Evolutionary conservation across 2,113 vertebrate species (phyloP).

Genomic region (Hippoglossus stenolepis): DNA sequence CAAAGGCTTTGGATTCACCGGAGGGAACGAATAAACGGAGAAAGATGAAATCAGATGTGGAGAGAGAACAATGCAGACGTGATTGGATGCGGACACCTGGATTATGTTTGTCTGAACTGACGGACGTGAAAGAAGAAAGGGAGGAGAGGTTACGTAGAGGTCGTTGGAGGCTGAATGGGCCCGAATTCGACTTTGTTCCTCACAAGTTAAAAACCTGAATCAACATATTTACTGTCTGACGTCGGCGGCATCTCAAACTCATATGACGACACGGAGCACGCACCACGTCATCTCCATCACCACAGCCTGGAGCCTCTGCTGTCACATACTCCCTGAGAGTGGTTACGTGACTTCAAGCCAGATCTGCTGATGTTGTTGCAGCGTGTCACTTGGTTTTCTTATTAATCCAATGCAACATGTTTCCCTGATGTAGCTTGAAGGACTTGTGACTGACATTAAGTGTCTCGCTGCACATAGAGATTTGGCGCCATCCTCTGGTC

Average conservation of each 20-base stretch:
- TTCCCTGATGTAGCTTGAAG: not conserved
- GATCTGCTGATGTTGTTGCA: constrained; percentile 19
- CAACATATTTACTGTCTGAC: not conserved
- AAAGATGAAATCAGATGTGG: not conserved
- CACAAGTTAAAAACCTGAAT: constrained; percentile 29
- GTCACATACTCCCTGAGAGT: constrained; percentile 21
- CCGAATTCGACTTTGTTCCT: not conserved
- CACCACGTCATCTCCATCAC: not conserved
- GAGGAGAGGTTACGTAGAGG: not conserved
- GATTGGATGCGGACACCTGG: too few species aligned
- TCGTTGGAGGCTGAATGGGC: not conserved
- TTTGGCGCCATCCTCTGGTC: constrained; percentile 61
- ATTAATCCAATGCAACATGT: not conserved
- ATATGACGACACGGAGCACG: constrained; percentile 7
- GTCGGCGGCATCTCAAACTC: constrained; percentile 16
- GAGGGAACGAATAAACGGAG: not conserved
- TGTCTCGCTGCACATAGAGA: not conserved
- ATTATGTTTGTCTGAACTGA: too few species aligned
- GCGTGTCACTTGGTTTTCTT: not conserved
- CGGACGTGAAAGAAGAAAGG: not conserved
- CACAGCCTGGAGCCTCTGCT: constrained; percentile 44
- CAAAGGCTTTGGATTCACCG: not conserved
- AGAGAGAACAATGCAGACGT: not conserved
- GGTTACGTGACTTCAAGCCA: not conserved
- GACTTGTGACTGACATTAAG: not conserved